Evolutionary conservation across 2,113 vertebrate species (phyloP).

Genomic region (Vanacampus margaritifer): DNA sequence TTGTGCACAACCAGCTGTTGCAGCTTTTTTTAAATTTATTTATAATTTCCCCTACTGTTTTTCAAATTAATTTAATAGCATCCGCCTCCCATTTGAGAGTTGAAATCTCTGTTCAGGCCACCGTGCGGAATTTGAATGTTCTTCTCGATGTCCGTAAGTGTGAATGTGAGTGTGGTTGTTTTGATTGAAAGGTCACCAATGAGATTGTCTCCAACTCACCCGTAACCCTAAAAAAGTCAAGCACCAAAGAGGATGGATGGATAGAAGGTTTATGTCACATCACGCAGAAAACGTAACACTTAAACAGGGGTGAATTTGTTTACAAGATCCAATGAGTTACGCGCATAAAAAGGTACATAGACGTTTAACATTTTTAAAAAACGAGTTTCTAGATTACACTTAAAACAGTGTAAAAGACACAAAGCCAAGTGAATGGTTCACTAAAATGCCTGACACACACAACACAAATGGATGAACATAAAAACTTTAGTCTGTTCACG

Average conservation of each 20-base stretch:
- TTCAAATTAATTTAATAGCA: too few relatives aligned
- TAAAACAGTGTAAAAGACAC: slow-evolving; percentile 64
- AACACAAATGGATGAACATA: slow-evolving; percentile 24
- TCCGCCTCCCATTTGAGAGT: too few relatives aligned
- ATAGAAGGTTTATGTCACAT: not conserved
- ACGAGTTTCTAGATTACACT: slow-evolving; percentile 47
- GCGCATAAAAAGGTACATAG: not conserved
- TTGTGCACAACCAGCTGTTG: too few relatives aligned
- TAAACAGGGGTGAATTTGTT: not conserved
- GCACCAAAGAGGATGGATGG: not conserved
- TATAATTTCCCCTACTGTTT: too few relatives aligned
- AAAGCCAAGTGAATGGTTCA: slow-evolving; percentile 21
- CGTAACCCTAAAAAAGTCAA: not conserved
- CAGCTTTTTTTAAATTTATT: too few relatives aligned
- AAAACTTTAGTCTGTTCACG: slow-evolving; percentile 11
- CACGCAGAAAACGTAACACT: not conserved
- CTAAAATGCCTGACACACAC: slow-evolving; percentile 21
- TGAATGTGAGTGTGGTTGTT: not conserved
- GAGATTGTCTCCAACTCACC: not conserved
- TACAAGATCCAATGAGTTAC: not conserved
- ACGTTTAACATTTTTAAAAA: not conserved
- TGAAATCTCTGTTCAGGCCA: too few relatives aligned
- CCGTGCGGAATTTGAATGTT: too few relatives aligned
- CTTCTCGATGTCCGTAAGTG: too few relatives aligned
- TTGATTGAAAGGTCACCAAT: not conserved